A percentile compares a stretch with the other conserved stretches of the same genome.
phyloP scores from a whole-genome alignment of 1,140 invertebrate genomes.

The Heliconius melpomene region DNA sequence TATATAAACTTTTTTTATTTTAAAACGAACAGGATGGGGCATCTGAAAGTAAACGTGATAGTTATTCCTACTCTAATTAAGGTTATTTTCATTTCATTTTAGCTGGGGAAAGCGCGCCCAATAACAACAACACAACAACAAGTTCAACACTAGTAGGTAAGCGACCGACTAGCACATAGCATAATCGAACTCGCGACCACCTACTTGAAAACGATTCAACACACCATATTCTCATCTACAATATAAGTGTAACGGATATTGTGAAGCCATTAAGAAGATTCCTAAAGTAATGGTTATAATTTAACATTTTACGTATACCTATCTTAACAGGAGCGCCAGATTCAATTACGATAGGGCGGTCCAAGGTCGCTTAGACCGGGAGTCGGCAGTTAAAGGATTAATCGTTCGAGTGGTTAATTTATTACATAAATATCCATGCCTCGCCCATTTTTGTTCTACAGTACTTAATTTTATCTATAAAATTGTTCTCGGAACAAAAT shows the following conservation, averaged over 20 bases:
- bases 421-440: not conserved
- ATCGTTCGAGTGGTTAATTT: conserved; percentile 73
- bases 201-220: not conserved
- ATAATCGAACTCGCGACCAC: not conserved
- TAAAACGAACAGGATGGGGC: no score
- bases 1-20: no score
- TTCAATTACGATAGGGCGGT: conserved; percentile 70
- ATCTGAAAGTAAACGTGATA: no score
- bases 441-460: not conserved
- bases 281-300: conserved; percentile 35
- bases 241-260: not conserved
- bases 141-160: not conserved
- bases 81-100: no score
- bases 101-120: no score
- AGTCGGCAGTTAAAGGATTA: conserved; percentile 70
- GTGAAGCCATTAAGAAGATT: conserved; percentile 23
- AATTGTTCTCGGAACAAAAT: not conserved
- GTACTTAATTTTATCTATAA: not conserved
- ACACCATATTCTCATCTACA: conserved; percentile 3
- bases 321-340: conserved; percentile 49
- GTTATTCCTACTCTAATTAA: no score
- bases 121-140: no score
- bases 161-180: not conserved
- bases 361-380: conserved; percentile 49
- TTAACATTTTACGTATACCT: conserved; percentile 31